These are phyloP conservation scores for Xestia sexstrigata DNA, from an alignment of 2,888 invertebrate genomes.

Conservation along the genomic window DNA sequence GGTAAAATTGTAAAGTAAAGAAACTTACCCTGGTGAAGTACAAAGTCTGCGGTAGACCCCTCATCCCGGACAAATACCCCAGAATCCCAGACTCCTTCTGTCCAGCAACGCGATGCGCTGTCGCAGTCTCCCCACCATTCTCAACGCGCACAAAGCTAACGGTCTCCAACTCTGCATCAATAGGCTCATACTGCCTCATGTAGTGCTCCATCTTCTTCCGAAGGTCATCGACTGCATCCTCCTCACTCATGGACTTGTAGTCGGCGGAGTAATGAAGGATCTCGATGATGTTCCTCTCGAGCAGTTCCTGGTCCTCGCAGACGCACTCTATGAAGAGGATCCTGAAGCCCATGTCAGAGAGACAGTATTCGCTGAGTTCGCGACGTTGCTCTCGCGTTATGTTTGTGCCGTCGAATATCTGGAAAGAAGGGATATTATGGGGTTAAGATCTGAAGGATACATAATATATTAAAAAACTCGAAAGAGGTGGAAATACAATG, in stretches of 20 bases:
- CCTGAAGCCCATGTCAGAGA: slow-evolving; percentile 94
- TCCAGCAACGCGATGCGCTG: slow-evolving; percentile 93
- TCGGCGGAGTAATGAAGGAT: slow-evolving; percentile 97
- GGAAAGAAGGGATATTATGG: slow-evolving; percentile 69
- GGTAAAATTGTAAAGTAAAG: neutral
- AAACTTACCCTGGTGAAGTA: slow-evolving; percentile 96
- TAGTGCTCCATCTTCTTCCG: slow-evolving; percentile 96
- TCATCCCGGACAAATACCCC: slow-evolving; percentile 96
- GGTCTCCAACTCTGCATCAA: slow-evolving; percentile 91
- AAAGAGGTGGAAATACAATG: neutral
- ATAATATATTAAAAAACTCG: neutral
- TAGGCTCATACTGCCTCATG: slow-evolving; percentile 94
- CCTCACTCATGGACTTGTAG: slow-evolving; percentile 95
- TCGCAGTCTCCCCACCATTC: slow-evolving; percentile 92
- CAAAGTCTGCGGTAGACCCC: slow-evolving; percentile 95
- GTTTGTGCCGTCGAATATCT: slow-evolving; percentile 98
- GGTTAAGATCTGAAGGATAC: neutral
- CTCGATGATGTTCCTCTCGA: slow-evolving; percentile 91
- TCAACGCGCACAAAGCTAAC: slow-evolving; percentile 88
- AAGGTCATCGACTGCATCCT: slow-evolving; percentile 95
- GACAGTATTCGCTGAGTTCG: slow-evolving; percentile 94
- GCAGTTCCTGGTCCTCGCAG: slow-evolving; percentile 93
- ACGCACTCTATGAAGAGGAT: slow-evolving; percentile 98
- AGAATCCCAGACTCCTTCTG: slow-evolving; percentile 96
- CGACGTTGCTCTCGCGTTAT: slow-evolving; percentile 95